These are phyloP conservation scores for Synergus japonicus DNA, from an alignment of 2,888 invertebrate genomes.

Conservation along the genomic window DNA sequence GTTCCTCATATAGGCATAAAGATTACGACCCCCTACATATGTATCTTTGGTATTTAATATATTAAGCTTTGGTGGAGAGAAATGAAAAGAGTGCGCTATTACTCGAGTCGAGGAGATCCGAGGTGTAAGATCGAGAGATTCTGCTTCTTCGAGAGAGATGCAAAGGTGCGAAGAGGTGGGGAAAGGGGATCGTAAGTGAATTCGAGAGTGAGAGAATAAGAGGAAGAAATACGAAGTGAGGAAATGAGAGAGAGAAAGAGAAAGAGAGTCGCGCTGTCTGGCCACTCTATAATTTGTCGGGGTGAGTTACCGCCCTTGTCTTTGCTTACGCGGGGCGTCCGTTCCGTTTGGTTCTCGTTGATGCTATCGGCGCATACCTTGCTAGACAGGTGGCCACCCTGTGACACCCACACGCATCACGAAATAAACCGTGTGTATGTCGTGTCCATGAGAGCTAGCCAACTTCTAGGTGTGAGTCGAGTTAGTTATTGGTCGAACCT, in stretches of 20 bases:
- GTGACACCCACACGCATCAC: slow-evolving; percentile 69
- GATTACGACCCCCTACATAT: not conserved
- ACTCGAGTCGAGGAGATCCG: slow-evolving; percentile 40
- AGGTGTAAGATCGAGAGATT: slow-evolving; percentile 51
- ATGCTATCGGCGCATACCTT: slow-evolving; percentile 76
- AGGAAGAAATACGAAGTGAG: slow-evolving; percentile 44
- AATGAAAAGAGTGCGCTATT: slow-evolving; percentile 49
- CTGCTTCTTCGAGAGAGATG: slow-evolving; percentile 32
- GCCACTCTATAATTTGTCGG: slow-evolving; percentile 76
- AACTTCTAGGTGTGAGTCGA: slow-evolving; percentile 47
- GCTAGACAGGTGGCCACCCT: slow-evolving; percentile 76
- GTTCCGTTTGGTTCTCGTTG: slow-evolving; percentile 67
- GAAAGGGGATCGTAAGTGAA: slow-evolving; percentile 8
- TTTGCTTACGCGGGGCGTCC: slow-evolving; percentile 74
- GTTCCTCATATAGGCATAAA: slow-evolving; percentile 7
- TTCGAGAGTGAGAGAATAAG: slow-evolving; percentile 38
- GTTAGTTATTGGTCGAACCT: slow-evolving; percentile 59
- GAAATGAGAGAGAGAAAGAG: slow-evolving; percentile 51
- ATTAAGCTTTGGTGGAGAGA: slow-evolving; percentile 37
- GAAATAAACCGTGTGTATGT: slow-evolving; percentile 62
- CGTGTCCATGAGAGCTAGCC: slow-evolving; percentile 57
- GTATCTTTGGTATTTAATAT: slow-evolving; percentile 12
- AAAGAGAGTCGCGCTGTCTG: slow-evolving; percentile 68
- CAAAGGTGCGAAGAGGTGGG: slow-evolving; percentile 37
- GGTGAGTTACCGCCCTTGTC: slow-evolving; percentile 76